These are phyloP conservation scores for Xylocampa areola DNA, from an alignment of 2,888 invertebrate species.

Conservation along the genomic window DNA sequence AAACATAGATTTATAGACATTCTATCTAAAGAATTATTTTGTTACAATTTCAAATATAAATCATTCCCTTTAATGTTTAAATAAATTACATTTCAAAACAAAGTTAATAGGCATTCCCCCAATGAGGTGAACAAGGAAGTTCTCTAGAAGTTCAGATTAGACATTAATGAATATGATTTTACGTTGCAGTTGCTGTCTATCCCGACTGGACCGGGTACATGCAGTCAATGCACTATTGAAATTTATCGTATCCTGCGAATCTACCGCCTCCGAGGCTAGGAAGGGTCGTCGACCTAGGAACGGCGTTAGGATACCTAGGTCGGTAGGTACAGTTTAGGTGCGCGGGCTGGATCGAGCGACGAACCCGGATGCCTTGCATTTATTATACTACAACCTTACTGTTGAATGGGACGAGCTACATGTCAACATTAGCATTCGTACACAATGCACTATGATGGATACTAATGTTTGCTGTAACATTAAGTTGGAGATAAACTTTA, in stretches of 20 bases:
- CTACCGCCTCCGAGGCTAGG: constrained; percentile 80
- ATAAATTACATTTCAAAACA: not conserved
- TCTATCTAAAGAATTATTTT: not conserved
- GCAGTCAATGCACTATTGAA: constrained; percentile 87
- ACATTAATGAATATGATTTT: constrained; percentile 57
- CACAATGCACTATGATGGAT: constrained; percentile 12
- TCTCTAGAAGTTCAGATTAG: constrained; percentile 35
- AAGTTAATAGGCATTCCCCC: constrained; percentile 1
- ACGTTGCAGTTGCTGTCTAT: constrained; percentile 66
- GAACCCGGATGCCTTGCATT: constrained; percentile 79
- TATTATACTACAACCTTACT: constrained; percentile 60
- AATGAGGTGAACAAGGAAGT: constrained; percentile 9
- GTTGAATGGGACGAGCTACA: constrained; percentile 29
- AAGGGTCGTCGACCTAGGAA: constrained; percentile 83
- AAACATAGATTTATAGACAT: constrained; percentile 1
- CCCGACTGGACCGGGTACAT: constrained; percentile 67
- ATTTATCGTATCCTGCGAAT: constrained; percentile 88
- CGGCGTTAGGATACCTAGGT: constrained; percentile 82
- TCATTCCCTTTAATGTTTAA: not conserved
- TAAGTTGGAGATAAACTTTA: constrained; percentile 12
- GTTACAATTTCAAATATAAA: constrained; percentile 8
- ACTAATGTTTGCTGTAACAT: constrained; percentile 12
- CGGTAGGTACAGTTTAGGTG: constrained; percentile 71
- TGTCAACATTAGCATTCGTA: constrained; percentile 10
- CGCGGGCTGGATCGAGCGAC: constrained; percentile 74